phyloP scores from a whole-genome alignment of 1,140 invertebrate genomes.

The Nylanderia fulva region DNA sequence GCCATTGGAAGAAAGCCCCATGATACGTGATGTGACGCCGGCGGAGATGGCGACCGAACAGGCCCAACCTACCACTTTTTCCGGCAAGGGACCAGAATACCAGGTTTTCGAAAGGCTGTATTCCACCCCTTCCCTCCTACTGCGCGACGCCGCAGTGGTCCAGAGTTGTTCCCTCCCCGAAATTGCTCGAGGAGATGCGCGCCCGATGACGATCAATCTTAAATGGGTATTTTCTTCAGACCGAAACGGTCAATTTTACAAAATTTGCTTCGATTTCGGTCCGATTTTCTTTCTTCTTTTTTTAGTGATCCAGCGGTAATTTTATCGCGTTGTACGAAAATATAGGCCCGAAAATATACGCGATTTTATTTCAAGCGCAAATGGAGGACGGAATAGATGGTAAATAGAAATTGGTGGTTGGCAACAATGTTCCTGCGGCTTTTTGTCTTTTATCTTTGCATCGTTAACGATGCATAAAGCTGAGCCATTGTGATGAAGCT shows the following conservation, averaged over 20 bases:
- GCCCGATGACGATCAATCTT: conserved; percentile 39
- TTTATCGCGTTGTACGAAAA: background rate
- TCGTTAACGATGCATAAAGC: conserved; percentile 58
- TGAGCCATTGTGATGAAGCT: conserved; percentile 65
- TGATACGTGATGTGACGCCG: conserved; percentile 71
- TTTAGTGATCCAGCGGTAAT: background rate
- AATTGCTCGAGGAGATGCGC: conserved; percentile 47
- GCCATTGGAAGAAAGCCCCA: conserved; percentile 66
- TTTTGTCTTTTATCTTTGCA: conserved; percentile 60
- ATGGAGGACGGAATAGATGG: background rate
- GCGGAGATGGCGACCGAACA: conserved; percentile 71
- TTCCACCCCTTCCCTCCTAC: conserved; percentile 16
- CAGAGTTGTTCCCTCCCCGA: conserved; percentile 40
- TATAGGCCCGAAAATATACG: background rate
- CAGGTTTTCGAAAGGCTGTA: conserved; percentile 78
- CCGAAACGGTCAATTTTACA: conserved; percentile 41
- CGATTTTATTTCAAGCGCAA: background rate
- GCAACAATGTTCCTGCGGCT: conserved; percentile 15
- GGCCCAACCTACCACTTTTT: conserved; percentile 81
- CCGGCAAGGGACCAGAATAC: conserved; percentile 77
- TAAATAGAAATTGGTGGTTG: background rate
- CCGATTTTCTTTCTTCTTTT: background rate
- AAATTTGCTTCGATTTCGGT: background rate
- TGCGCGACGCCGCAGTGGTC: conserved; percentile 16
- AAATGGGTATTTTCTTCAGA: conserved; percentile 41